phyloP scores from a whole-genome alignment of 2,113 vertebrate genomes.

The Pelecanus crispus region DNA sequence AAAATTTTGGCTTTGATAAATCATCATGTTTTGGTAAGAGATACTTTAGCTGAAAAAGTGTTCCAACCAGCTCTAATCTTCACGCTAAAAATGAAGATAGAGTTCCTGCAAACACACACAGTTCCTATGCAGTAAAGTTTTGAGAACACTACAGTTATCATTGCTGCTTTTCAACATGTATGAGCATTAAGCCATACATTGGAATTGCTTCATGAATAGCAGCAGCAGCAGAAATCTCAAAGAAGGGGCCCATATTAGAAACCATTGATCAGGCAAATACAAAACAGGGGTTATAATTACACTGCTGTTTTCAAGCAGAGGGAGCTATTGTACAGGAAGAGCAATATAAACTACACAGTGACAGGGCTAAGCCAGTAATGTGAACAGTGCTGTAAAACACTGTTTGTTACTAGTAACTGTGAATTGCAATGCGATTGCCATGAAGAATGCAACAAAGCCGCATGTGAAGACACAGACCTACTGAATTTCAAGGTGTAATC shows the following conservation, averaged over 20 bases:
- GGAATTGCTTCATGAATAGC: neutral
- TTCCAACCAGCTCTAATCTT: neutral
- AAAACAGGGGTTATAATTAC: conserved; percentile 18
- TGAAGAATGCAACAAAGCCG: neutral
- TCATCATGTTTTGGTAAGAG: neutral
- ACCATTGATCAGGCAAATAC: neutral
- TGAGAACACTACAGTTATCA: neutral
- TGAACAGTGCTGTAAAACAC: neutral
- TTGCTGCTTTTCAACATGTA: neutral
- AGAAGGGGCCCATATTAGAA: neutral
- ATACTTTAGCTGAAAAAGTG: neutral
- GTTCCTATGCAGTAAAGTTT: neutral
- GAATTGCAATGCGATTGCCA: neutral
- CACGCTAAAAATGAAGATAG: neutral
- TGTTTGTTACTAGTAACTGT: neutral
- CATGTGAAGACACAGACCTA: conserved; percentile 20
- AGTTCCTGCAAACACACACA: neutral
- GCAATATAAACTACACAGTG: neutral
- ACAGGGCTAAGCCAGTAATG: neutral
- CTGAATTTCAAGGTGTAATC: neutral
- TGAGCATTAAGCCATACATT: rapidly evolving
- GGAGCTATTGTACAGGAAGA: conserved; percentile 74
- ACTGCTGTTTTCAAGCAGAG: conserved; percentile 74
- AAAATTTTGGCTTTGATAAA: neutral
- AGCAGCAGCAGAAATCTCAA: neutral